Conservation (phyloP, 2,888 invertebrate genomes). For the Euplexia lucipara region DNA sequence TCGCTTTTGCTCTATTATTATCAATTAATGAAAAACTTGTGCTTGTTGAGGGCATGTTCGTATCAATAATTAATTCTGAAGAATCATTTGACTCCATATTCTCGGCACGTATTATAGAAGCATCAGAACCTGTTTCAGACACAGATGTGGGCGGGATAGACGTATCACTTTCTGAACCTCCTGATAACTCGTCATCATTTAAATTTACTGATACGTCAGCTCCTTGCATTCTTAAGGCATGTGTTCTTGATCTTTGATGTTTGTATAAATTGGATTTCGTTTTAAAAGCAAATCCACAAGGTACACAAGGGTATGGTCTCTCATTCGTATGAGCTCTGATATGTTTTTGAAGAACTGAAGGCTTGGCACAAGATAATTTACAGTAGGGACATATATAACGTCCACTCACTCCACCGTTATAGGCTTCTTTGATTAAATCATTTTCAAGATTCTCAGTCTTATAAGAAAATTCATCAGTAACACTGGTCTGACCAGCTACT, state of each 20-base stretch:
- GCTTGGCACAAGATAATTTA: slow-evolving; percentile 97
- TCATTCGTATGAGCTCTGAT: slow-evolving; percentile 98
- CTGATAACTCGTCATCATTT: slow-evolving; percentile 91
- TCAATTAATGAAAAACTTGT: slow-evolving; percentile 73
- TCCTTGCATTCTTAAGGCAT: slow-evolving; percentile 92
- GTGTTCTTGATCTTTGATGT: slow-evolving; percentile 95
- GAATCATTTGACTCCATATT: slow-evolving; percentile 80
- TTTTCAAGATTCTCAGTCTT: slow-evolving; percentile 90
- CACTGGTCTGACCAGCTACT: slow-evolving; percentile 90
- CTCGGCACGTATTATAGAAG: slow-evolving; percentile 82
- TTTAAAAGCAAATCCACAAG: slow-evolving; percentile 98
- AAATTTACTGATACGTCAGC: slow-evolving; percentile 88
- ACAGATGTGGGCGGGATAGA: slow-evolving; percentile 84
- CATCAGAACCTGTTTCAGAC: slow-evolving; percentile 85
- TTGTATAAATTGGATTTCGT: slow-evolving; percentile 98
- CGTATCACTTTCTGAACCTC: slow-evolving; percentile 91
- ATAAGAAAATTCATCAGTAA: slow-evolving; percentile 89
- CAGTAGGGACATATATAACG: slow-evolving; percentile 97
- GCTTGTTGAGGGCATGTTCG: slow-evolving; percentile 70
- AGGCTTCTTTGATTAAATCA: slow-evolving; percentile 88
- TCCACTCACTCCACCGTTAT: slow-evolving; percentile 88
- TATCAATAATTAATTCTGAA: slow-evolving; percentile 81
- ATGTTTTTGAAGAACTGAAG: slow-evolving; percentile 98
- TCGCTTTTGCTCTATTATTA: slow-evolving; percentile 88
- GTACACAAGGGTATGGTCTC: slow-evolving; percentile 96